Base-by-base conservation (phyloP, 2,888 invertebrate genomes). In the Dione vanillae region DNA sequence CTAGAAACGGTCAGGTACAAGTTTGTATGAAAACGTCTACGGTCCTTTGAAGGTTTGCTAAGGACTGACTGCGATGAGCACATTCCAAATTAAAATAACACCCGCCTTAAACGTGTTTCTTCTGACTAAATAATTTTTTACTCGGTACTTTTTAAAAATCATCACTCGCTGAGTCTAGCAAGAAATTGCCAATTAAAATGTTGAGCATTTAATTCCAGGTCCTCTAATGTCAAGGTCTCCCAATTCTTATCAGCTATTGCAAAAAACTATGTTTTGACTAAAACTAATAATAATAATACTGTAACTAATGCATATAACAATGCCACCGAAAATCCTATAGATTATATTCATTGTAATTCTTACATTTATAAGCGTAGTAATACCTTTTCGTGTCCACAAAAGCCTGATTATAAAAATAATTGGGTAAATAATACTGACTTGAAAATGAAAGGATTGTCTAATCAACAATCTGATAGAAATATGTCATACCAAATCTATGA, bases 1-100 rank as follows among this genome's bases (percentile, higher is more conserved):
- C 88, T 90, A 85, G 83, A 88, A 87, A 87, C 83, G 88, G 87
- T 88, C 86, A 86, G 84, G 84, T 82, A 81, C 77, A 73, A 76
- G 82, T 84, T 84, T 82, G 79, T 82, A 77, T 78, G 82, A 80
- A 82, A 83, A 83, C 84, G 81, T 82, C 80, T 80, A 77, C 75
- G 78, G 79, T 80, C 82, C 86, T 89, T 88, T 88, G 85, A 87
- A 81, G 79, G 78, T 77, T 74, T 76, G 79, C 79, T 82, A 86
- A 83, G 83, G 79, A 79, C 79, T 82, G 75, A 76, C 73, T 78
- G 75, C 70, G 73, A 82, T 78, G 79, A 83, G 62, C 77, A 81
- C 78, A 74, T 75, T 72, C n/a, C 79, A 75, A 77, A 75, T 75
- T 71, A 76, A 77, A 76, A 70, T 69, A 71, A 72, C 70, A 73